Evolutionary conservation across 2,797 vertebrate genomes (phyloP).

Genomic region (Semotilus atromaculatus): DNA sequence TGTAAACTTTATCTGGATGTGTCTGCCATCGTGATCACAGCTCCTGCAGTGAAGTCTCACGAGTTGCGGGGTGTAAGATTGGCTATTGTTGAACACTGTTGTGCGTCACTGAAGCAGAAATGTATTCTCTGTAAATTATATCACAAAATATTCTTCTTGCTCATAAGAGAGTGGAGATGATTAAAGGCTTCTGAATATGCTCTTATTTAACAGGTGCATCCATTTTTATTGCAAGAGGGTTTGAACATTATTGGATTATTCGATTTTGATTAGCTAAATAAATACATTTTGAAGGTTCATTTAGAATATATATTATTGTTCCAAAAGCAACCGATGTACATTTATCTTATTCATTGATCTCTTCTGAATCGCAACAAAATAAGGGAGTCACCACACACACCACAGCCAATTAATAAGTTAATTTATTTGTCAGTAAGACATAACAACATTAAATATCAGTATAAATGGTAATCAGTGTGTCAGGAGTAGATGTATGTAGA

Average conservation of each 20-base stretch:
- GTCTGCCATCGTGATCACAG: conserved; percentile 31
- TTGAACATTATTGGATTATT: not conserved
- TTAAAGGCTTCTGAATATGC: not conserved
- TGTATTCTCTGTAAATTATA: conserved; percentile 9
- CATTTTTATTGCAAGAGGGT: not conserved
- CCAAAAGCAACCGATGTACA: too few species aligned
- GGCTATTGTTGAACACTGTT: conserved; percentile 22
- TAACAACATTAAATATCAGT: too few species aligned
- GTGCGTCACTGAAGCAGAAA: conserved; percentile 9
- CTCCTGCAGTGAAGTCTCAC: conserved; percentile 32
- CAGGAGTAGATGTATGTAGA: too few species aligned
- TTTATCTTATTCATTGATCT: too few species aligned
- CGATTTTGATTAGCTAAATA: too few species aligned
- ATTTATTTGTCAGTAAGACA: too few species aligned
- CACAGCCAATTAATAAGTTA: too few species aligned
- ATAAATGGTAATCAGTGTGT: too few species aligned
- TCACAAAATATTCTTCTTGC: not conserved
- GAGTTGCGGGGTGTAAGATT: conserved; percentile 43
- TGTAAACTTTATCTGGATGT: conserved; percentile 39
- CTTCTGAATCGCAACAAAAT: too few species aligned
- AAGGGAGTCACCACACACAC: too few species aligned
- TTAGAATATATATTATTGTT: too few species aligned
- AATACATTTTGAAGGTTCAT: too few species aligned
- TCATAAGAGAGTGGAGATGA: not conserved
- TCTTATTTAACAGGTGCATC: not conserved